Evolutionary conservation across 2,888 invertebrate species (phyloP).

Genomic region (Chaetogeoica ovagalla): DNA sequence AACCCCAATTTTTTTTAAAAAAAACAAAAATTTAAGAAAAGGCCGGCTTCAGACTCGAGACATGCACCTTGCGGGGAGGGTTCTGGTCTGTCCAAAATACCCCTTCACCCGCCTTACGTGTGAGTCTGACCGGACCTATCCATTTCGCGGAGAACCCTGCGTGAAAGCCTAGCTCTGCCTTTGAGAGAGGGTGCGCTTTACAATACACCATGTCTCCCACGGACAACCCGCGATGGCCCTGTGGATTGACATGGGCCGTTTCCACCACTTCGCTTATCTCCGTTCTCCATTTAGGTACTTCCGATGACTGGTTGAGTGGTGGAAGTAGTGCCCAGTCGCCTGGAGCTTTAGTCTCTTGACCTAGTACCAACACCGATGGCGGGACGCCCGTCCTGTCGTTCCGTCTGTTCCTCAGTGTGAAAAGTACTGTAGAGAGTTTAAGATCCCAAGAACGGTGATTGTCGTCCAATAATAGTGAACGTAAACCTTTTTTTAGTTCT

Average conservation of each 20-base stretch:
- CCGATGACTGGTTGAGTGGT: not conserved
- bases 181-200: not conserved
- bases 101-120: not conserved
- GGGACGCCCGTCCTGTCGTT: not conserved
- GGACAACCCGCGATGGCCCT: not conserved
- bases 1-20: too few relatives aligned
- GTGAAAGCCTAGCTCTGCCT: not conserved
- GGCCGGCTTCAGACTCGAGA: too few relatives aligned
- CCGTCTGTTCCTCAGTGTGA: not conserved
- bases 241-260: not conserved
- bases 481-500: not conserved
- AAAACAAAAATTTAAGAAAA: too few relatives aligned
- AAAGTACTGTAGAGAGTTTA: not conserved
- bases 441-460: not conserved
- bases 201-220: not conserved
- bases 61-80: too few relatives aligned
- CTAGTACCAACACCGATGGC: not conserved
- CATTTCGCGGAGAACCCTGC: not conserved
- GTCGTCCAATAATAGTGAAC: slow-evolving; percentile 18
- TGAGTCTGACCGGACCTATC: not conserved
- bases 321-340: not conserved
- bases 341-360: not conserved
- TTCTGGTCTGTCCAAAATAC: not conserved
- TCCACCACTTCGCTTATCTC: not conserved
- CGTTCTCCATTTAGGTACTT: too few relatives aligned